Evolutionary conservation across 1,140 invertebrate genomes (phyloP), one percentile per base, ranked within the genome.

Genomic region (Sitophilus oryzae): DNA sequence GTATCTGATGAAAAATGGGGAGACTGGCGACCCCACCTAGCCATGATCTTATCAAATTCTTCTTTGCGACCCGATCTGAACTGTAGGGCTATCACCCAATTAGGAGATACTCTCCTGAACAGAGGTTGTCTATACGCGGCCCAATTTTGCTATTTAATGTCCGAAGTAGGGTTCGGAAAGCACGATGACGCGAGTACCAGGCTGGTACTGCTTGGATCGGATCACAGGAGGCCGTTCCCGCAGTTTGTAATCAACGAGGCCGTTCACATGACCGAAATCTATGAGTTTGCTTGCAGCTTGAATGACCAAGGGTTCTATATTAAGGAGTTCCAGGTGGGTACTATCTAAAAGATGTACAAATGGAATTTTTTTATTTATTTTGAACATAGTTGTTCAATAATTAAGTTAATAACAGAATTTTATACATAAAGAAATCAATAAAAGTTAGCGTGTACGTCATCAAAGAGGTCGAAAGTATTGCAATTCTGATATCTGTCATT

Each of bases 11-110:
- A 86, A 57, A 84, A 83, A 56, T 96, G 92, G 90, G 92, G 91
- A 53, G 93, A 97, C 71, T 98, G 94, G 95, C 79, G 91, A 48
- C 90, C 92, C 16, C 93, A 97, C 79, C 76, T 96, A 40, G 93
- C 93, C 11, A 94, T 97, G 82, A 84, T 98, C 57, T 79, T 97
- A 19, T 89, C 92, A 20, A 96, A 97, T 73, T 82, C 86, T 1
- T 84, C 89, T 11, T 71, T 80, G 1, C 82, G 83, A 60, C 82
- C 85, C 2, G 89, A 94, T 57, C 75, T 92, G 16, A 91, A 93
- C 76, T 78, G 81, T 34, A 87, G 88, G 67, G 84, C 89, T 11
- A 90, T 96, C 48, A 83, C 85, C 11, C 85, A 84, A 19, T 75
- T 96, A 5, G 85, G 84, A 0, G 85, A 87, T 67, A 83, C 83